Base-by-base conservation (phyloP, 2,113 vertebrate species). In the Prinia subflava region DNA sequence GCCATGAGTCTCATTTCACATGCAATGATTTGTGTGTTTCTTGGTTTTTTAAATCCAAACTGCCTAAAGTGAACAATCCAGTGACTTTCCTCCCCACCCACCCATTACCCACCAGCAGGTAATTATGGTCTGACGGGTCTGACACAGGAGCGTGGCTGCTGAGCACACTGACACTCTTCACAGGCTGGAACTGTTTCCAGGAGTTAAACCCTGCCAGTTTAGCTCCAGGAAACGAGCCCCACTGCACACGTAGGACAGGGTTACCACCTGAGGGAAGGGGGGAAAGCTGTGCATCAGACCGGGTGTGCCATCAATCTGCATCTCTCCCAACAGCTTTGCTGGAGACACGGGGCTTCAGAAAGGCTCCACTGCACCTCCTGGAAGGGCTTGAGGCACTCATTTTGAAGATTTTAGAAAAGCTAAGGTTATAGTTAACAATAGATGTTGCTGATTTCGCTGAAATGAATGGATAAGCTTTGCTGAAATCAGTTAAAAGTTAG, bases 181-280 rank as follows among this genome's bases (percentile, higher is more conserved):
- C 39, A 46, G 11, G 14, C 17, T 39, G 35, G 62, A 89, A 52
- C 10, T 12, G 7, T 25, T 46, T 39, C 69, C 17, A 0, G 3
- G 18, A 89, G 62, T 65, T 53, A 27, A 49, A 57, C 44, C 42
- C 56, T 67, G 13, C 16, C 64, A 28, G 37, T 63, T 67, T 13
- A 35, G n/a, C 41, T 53, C 22, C 23, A n/a, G 18, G 59, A 88
- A 60, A 21, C 0, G 0, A 79, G 70, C 21, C 47, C 62, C 18
- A 33, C 13, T 35, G 57, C 55, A 53, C 30, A 33, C 3, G 13
- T 30, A 75, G 53, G 33, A 24, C 69, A 67, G 47, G 23, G 47
- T 35, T 35, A 15, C 0, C 52, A 50, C 33, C 65, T 12, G 37
- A 39, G 22, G 19, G 31, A 42, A 78, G 5, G 2, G 7, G 33